Percentiles rank a stretch among this genome's conserved stretches.
Evolutionary conservation across 2,888 invertebrate genomes (phyloP).

Genomic region (Andrena chrysosceles): DNA sequence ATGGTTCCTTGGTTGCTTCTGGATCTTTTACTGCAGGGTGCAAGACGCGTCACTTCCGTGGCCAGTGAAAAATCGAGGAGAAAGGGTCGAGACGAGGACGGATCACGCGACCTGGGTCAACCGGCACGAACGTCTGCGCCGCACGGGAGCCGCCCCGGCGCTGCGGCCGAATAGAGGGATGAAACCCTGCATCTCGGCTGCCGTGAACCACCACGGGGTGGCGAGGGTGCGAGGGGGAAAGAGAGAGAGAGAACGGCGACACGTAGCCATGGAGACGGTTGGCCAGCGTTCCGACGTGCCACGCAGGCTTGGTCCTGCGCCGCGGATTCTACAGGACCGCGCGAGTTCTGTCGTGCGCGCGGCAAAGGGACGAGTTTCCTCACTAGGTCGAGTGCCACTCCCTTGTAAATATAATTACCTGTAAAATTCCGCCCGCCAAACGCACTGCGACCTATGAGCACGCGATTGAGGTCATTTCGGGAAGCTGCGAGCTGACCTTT

Average conservation of each 20-base stretch:
- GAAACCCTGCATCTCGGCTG: constrained; percentile 73
- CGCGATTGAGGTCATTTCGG: background rate
- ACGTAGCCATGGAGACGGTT: constrained; percentile 76
- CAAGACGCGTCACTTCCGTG: background rate
- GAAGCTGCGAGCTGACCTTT: background rate
- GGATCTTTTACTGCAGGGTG: fast-evolving
- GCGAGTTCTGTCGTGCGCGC: constrained; percentile 42
- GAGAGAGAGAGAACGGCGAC: constrained; percentile 58
- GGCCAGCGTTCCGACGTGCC: constrained; percentile 64
- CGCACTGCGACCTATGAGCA: constrained; percentile 1
- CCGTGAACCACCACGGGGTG: constrained; percentile 39
- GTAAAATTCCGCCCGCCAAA: constrained; percentile 44
- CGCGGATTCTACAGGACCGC: constrained; percentile 58
- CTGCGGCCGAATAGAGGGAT: constrained; percentile 77
- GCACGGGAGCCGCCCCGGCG: constrained; percentile 83
- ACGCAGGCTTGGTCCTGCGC: constrained; percentile 78
- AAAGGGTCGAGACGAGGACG: background rate
- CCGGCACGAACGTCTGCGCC: constrained; percentile 80
- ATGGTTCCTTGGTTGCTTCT: background rate
- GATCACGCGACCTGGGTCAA: constrained; percentile 79
- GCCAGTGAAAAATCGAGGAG: constrained; percentile 23
- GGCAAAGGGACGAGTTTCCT: constrained; percentile 58
- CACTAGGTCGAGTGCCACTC: constrained; percentile 70
- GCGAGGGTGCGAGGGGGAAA: constrained; percentile 55
- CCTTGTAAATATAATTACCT: constrained; percentile 70